Conservation (phyloP, 1,140 invertebrate species). For the Pseudomyrmex cubaensis region DNA sequence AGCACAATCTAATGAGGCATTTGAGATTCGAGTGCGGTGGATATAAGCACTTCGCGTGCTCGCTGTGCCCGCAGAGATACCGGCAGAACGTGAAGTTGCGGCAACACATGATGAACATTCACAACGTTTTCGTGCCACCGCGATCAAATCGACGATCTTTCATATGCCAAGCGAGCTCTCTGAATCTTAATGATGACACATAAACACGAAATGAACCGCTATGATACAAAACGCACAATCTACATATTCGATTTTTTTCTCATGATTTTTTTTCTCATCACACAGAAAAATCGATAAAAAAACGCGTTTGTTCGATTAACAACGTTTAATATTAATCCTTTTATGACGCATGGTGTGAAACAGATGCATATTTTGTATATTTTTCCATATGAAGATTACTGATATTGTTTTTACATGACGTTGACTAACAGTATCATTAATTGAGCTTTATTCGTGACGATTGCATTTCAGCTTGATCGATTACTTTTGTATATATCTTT, state of each 20-base stretch:
- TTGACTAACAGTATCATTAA: no score
- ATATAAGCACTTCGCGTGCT: constrained; percentile 79
- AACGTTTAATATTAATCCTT: no score
- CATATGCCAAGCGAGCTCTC: background rate
- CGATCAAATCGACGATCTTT: background rate
- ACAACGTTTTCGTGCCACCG: constrained; percentile 69
- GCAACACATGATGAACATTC: constrained; percentile 69
- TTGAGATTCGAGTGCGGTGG: constrained; percentile 83
- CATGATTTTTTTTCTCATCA: no score
- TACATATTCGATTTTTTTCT: background rate
- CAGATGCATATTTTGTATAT: no score
- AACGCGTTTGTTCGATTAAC: no score
- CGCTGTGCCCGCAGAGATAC: constrained; percentile 65
- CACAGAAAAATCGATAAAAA: no score
- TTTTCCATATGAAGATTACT: no score
- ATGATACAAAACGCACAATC: background rate
- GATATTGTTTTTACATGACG: no score
- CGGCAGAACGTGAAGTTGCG: constrained; percentile 72
- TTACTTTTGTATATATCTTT: no score
- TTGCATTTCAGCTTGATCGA: no score
- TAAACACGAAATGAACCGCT: background rate
- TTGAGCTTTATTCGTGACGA: no score
- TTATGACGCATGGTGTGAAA: no score
- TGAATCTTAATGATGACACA: background rate
- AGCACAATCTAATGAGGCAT: constrained; percentile 82